These are phyloP conservation scores for Octomys mimax DNA, from an alignment of 2,797 vertebrate species.

Conservation along the genomic window DNA sequence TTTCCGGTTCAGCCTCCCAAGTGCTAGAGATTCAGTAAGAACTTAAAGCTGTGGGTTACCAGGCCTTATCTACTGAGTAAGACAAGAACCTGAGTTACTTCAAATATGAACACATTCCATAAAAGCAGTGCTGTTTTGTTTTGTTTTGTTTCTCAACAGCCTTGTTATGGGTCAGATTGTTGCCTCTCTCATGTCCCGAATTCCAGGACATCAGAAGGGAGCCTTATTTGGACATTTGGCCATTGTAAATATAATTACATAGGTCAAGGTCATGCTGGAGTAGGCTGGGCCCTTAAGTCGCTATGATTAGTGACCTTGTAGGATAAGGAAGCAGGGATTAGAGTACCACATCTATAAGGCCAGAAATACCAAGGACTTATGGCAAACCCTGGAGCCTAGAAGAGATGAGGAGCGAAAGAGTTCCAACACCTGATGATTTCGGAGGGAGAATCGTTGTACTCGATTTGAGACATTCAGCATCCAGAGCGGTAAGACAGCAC, in stretches of 20 bases:
- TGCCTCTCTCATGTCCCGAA: not conserved
- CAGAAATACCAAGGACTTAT: not conserved
- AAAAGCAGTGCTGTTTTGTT: not conserved
- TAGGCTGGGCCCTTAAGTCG: not conserved
- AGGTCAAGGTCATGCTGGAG: not conserved
- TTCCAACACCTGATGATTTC: not conserved
- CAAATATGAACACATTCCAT: constrained; percentile 16
- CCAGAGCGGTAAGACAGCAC: not conserved
- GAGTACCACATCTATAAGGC: not conserved
- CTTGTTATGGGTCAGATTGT: not conserved
- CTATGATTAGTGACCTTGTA: not conserved
- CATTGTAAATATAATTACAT: not conserved
- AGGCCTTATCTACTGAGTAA: not conserved
- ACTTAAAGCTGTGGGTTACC: not conserved
- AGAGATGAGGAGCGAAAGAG: not conserved
- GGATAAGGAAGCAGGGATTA: not conserved
- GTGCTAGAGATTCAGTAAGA: not conserved
- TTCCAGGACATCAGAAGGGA: not conserved
- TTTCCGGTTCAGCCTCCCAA: not conserved
- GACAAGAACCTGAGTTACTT: not conserved
- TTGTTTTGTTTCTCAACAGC: not conserved
- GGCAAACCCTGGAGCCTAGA: not conserved
- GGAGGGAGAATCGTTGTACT: not conserved
- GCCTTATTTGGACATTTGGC: not conserved
- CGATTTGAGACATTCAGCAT: not conserved